Conservation (phyloP, 2,113 vertebrate species). For the Tragulus kanchil region DNA sequence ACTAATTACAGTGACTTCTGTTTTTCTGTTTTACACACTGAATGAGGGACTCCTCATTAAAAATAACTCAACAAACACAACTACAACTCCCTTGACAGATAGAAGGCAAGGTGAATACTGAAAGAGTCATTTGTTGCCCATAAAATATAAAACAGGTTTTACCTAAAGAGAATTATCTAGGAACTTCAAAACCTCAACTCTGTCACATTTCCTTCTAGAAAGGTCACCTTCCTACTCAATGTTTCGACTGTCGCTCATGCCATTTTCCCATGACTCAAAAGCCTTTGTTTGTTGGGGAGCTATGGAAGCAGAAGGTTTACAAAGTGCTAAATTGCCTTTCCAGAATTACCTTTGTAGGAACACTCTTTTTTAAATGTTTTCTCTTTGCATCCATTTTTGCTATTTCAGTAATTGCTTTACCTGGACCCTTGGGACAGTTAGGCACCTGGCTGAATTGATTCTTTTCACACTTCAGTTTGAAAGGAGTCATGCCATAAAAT, state of each 20-base stretch:
- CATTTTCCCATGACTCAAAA: constrained; percentile 47
- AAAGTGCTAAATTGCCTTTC: constrained; percentile 55
- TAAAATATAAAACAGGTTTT: constrained; percentile 24
- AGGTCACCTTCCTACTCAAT: constrained; percentile 55
- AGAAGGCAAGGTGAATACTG: not conserved
- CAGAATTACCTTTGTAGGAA: constrained; percentile 52
- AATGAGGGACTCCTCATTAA: not conserved
- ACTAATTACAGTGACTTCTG: not conserved
- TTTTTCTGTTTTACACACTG: not conserved
- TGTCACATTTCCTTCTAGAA: constrained; percentile 62
- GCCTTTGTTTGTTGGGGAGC: constrained; percentile 41
- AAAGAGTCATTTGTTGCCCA: not conserved
- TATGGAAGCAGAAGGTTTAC: constrained; percentile 70
- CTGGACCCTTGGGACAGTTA: constrained; percentile 42
- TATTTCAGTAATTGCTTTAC: constrained; percentile 68
- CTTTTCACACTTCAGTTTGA: constrained; percentile 70
- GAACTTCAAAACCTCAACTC: constrained; percentile 44
- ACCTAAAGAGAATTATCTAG: constrained; percentile 33
- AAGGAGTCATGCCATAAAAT: constrained; percentile 59
- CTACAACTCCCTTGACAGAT: not conserved
- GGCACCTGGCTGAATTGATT: constrained; percentile 63
- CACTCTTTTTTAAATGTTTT: constrained; percentile 26
- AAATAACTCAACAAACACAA: constrained; percentile 10
- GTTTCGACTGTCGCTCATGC: not conserved
- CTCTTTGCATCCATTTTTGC: constrained; percentile 63